These are phyloP conservation scores for Nymphicus hollandicus DNA, from an alignment of 2,113 vertebrate species.

Conservation along the genomic window DNA sequence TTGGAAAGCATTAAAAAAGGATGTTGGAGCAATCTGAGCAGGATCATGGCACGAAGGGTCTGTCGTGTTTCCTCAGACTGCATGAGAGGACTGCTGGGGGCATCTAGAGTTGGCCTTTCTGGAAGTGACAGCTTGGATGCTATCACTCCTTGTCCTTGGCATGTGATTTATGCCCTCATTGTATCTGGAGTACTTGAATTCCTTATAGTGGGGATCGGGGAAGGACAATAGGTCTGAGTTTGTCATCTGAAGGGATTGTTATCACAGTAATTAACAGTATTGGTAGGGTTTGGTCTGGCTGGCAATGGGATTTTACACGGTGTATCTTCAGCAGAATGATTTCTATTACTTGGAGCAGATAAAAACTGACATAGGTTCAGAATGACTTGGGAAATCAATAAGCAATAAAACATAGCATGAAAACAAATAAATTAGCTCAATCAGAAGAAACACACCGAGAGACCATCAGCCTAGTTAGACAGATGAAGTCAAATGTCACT, in stretches of 20 bases:
- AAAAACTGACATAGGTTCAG: conserved; percentile 18
- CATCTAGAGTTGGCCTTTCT: fast-evolving
- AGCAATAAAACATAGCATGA: conserved; percentile 62
- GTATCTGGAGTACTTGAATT: background rate
- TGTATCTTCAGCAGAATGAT: background rate
- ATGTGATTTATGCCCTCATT: fast-evolving
- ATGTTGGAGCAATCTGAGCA: background rate
- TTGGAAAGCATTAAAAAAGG: background rate
- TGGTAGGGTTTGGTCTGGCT: background rate
- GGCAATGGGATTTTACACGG: background rate
- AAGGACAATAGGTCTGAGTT: background rate
- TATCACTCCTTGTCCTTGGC: fast-evolving
- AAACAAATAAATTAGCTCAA: conserved; percentile 58
- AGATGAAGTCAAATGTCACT: background rate
- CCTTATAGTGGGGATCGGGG: background rate
- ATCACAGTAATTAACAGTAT: background rate
- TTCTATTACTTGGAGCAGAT: conserved; percentile 46
- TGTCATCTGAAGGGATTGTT: background rate
- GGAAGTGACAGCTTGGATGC: background rate
- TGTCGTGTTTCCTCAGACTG: background rate
- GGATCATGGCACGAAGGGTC: background rate
- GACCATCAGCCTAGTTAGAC: background rate
- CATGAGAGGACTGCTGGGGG: background rate
- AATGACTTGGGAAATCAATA: conserved; percentile 61
- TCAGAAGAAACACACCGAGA: background rate